These are phyloP conservation scores for Myrmecophaga tridactyla DNA, from an alignment of 2,113 vertebrate genomes.

Conservation along the genomic window DNA sequence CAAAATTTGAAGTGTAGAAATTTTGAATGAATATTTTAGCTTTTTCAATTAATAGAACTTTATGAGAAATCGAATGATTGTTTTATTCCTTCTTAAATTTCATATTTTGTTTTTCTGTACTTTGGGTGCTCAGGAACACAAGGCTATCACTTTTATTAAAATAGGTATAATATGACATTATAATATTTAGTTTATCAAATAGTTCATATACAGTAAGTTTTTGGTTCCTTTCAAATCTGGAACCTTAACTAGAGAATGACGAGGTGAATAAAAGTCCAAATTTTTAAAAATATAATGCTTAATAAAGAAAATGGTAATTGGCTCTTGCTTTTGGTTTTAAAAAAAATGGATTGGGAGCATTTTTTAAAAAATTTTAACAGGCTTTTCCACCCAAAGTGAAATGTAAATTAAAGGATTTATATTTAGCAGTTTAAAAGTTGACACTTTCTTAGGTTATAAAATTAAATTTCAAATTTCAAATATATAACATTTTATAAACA, in stretches of 20 bases:
- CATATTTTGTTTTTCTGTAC: accelerated
- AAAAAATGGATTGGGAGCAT: not conserved
- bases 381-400: not conserved
- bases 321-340: not conserved
- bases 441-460: not conserved
- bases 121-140: not conserved
- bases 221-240: no score
- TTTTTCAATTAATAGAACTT: no score
- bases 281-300: accelerated
- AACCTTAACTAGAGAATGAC: not conserved
- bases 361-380: not conserved
- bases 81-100: not conserved
- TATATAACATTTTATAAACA: not conserved
- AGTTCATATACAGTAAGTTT: accelerated
- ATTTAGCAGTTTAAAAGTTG: not conserved
- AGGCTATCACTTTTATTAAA: accelerated
- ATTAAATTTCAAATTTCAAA: not conserved
- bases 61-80: accelerated
- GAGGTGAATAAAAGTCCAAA: not conserved
- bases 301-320: accelerated
- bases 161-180: accelerated
- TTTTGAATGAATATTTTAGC: accelerated
- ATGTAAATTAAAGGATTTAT: not conserved
- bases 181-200: not conserved
- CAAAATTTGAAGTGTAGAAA: no score